Evolutionary conservation across 2,113 vertebrate species (phyloP).

Genomic region (Myrmecobius fasciatus): DNA sequence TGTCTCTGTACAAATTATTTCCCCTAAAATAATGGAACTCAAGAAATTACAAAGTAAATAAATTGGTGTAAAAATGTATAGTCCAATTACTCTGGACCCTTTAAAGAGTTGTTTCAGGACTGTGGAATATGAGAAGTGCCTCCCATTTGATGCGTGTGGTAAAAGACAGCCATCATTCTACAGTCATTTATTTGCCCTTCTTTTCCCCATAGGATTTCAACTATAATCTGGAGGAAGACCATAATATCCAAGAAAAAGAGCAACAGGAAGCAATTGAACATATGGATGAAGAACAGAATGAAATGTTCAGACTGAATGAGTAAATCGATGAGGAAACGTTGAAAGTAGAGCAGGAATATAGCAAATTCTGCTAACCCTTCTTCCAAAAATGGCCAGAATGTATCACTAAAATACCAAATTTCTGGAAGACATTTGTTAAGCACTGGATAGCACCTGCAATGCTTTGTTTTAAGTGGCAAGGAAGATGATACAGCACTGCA

Average conservation of each 20-base stretch:
- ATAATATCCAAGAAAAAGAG: too few species aligned
- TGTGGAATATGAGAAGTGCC: neutral
- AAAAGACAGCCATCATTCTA: neutral
- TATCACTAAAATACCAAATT: neutral
- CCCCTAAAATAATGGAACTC: neutral
- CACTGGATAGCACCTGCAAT: too few species aligned
- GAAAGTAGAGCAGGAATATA: neutral
- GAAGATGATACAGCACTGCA: neutral
- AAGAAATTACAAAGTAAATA: neutral
- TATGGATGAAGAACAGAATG: neutral
- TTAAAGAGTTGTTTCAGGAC: neutral
- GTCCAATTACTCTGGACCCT: neutral
- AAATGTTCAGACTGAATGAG: neutral
- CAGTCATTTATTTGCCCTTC: neutral
- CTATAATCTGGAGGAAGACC: neutral
- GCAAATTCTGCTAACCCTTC: neutral
- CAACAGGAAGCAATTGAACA: neutral
- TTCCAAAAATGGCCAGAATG: neutral
- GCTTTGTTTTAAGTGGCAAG: neutral
- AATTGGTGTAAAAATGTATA: neutral
- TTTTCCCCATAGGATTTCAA: neutral
- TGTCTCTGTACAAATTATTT: neutral
- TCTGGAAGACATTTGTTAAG: neutral
- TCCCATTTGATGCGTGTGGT: neutral
- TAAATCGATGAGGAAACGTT: neutral